Conservation (phyloP, 2,797 vertebrate species). For the Trematomus bernacchii region DNA sequence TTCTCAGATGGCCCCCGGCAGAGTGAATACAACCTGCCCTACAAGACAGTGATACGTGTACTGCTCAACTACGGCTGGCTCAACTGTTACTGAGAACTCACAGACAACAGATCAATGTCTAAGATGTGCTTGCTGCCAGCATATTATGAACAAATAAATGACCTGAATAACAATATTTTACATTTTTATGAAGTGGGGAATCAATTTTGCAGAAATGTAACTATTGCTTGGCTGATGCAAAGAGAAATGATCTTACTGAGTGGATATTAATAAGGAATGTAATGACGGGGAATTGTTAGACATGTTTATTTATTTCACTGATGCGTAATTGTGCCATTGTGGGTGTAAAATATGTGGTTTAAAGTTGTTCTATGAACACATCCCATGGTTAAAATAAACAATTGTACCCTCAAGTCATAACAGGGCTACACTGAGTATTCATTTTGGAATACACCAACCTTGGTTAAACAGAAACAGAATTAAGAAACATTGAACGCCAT, state of each 20-base stretch:
- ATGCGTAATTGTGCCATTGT: constrained; percentile 19
- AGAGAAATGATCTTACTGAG: not conserved
- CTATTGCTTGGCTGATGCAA: not conserved
- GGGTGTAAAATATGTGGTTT: not conserved
- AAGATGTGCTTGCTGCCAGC: not conserved
- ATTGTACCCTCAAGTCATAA: not conserved
- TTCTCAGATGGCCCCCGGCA: constrained; percentile 80
- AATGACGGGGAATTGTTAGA: not conserved
- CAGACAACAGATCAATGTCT: not conserved
- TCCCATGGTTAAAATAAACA: constrained; percentile 20
- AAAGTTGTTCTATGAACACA: constrained; percentile 1
- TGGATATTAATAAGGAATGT: not conserved
- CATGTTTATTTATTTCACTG: constrained; percentile 2
- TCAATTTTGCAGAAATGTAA: not conserved
- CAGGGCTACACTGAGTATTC: not conserved
- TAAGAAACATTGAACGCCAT: constrained; percentile 27
- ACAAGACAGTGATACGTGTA: constrained; percentile 57
- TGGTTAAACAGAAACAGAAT: not conserved
- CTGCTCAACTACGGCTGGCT: constrained; percentile 84
- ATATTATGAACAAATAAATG: not conserved
- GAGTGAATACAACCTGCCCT: constrained; percentile 70
- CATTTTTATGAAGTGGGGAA: not conserved
- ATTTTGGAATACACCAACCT: not conserved
- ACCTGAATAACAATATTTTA: not conserved
- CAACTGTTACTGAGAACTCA: constrained; percentile 77